Evolutionary conservation across 2,888 invertebrate genomes (phyloP), one percentile per base, ranked within the genome.

Genomic region (Apamea epomidion): DNA sequence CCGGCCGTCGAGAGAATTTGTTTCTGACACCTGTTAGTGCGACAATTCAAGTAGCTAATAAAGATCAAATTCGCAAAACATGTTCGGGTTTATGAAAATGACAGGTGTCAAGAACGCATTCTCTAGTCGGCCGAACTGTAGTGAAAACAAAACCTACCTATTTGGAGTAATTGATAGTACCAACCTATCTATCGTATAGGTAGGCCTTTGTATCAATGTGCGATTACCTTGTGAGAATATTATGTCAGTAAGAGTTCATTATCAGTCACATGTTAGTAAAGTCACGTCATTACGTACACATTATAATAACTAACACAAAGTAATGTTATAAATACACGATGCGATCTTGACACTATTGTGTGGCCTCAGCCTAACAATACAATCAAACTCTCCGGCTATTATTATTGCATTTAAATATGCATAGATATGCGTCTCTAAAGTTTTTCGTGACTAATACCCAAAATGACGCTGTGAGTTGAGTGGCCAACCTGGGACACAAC

Each of bases 291-390:
- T 68, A 25, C 3, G 3, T 58, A 62, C 18, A 77, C 37, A 69
- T 84, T 70, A 37, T n/a, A 62, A 14, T 37, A 70, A 58, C 67
- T 75, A 65, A 78, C 71, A 81, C 64, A 65, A 77, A 81, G 72
- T 84, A 65, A 78, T 74, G 72, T 76, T 77, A 84, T 80, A 84
- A 82, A 80, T 80, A 80, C 74, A 84, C 74, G 78, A 82, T 80
- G 80, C 86, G 92, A 8, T 92, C 92, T 93, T 92, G 92, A 92
- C 92, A 92, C 89, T 84, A 85, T 87, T 91, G 87, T 90, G 86
- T 90, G 92, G 85, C 93, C 93, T 93, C 91, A 91, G 90, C 90
- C 87, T 88, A 88, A 88, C 89, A 85, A 84, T 86, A 90, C 88
- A 86, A 86, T 86, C 89, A 90, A 87, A 91, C 90, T 88, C 83